These are phyloP conservation scores for Patella ulyssiponensis DNA, from an alignment of 2,888 invertebrate genomes.

Conservation along the genomic window DNA sequence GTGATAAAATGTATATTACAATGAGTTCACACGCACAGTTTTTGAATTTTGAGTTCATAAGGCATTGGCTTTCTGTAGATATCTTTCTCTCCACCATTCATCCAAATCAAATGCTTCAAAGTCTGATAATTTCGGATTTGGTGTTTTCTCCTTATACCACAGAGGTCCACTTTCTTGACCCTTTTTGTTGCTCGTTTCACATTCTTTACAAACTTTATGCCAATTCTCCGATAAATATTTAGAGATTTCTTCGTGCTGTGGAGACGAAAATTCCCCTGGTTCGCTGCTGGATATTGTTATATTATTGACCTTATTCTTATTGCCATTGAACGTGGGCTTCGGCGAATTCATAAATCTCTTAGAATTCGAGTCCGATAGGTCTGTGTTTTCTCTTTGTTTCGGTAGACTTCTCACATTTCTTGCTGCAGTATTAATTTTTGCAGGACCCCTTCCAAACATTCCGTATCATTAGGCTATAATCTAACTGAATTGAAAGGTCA, in stretches of 20 bases:
- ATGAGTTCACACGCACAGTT: too few relatives aligned
- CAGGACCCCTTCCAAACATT: constrained; percentile 3
- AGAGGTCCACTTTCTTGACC: constrained; percentile 1
- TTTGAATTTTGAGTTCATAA: not conserved
- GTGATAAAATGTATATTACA: too few relatives aligned
- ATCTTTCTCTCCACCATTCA: not conserved
- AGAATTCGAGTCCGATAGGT: not conserved
- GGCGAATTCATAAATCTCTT: not conserved
- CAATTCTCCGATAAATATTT: not conserved
- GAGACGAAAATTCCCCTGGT: constrained; percentile 1
- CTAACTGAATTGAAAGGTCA: not conserved
- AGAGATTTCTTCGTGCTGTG: not conserved
- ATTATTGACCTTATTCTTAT: not conserved
- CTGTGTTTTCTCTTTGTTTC: constrained; percentile 2
- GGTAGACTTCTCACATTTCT: constrained; percentile 3
- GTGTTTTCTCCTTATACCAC: constrained; percentile 6
- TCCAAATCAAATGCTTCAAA: constrained; percentile 4
- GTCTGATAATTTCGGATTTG: not conserved
- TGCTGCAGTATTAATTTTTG: constrained; percentile 6
- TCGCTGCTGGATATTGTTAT: not conserved
- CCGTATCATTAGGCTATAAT: not conserved
- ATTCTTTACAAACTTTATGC: not conserved
- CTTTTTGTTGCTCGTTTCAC: not conserved
- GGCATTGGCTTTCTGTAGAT: not conserved
- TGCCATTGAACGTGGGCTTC: constrained; percentile 3